Conservation (phyloP, 2,113 vertebrate species). For the Misgurnus mizolepis region DNA sequence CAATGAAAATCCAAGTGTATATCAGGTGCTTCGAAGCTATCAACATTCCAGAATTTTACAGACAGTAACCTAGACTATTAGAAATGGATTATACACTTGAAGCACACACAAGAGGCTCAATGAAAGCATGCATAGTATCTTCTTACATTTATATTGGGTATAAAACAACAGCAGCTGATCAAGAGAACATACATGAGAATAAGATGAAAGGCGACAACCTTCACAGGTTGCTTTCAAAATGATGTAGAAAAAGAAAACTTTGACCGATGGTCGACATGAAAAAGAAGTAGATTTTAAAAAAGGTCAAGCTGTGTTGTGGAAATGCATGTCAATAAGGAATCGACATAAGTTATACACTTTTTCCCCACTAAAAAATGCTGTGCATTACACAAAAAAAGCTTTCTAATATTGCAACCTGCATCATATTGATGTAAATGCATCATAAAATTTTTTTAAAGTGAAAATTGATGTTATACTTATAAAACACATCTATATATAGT, state of each 20-base stretch:
- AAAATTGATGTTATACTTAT: neutral
- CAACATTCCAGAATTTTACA: too few relatives aligned
- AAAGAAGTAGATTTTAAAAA: conserved; percentile 5
- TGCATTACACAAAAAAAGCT: neutral
- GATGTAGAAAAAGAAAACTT: neutral
- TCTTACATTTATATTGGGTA: too few relatives aligned
- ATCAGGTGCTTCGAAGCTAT: neutral
- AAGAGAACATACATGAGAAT: neutral
- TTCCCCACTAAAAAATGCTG: neutral
- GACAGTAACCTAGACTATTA: neutral
- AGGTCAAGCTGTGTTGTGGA: conserved; percentile 12
- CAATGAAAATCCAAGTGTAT: too few relatives aligned
- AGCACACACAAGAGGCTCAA: too few relatives aligned
- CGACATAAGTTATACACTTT: neutral
- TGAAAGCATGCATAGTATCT: too few relatives aligned
- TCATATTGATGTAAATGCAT: neutral
- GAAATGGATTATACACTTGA: too few relatives aligned
- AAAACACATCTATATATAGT: too few relatives aligned
- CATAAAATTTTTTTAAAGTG: neutral
- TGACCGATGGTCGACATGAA: conserved; percentile 6
- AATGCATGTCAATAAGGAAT: neutral
- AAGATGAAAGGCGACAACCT: neutral
- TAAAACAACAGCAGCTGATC: neutral
- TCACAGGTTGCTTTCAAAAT: neutral
- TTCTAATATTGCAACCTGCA: neutral